Percentiles rank a stretch among this genome's conserved stretches.
Conservation (phyloP, 2,888 invertebrate species). For the Coleophora deauratella region DNA sequence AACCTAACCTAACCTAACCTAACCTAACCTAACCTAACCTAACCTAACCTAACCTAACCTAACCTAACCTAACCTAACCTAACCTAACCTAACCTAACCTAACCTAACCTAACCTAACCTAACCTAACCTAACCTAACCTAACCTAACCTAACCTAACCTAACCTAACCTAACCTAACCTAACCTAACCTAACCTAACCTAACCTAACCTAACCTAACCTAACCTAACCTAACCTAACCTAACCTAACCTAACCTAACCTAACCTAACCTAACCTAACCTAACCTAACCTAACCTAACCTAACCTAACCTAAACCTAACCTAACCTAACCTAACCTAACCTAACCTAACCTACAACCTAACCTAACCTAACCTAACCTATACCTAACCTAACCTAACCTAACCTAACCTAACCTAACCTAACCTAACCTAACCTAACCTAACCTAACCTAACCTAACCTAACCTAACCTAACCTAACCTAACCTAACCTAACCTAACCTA, state of each 20-base stretch:
- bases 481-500: slow-evolving; percentile 16
- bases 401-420: slow-evolving; percentile 19
- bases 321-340: slow-evolving; percentile 21
- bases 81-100: slow-evolving; percentile 4
- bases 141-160: slow-evolving; percentile 6
- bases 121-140: slow-evolving; percentile 5
- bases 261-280: slow-evolving; percentile 11
- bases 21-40: slow-evolving; percentile 10
- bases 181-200: slow-evolving; percentile 8
- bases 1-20: slow-evolving; percentile 12
- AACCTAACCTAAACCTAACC: too few species aligned
- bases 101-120: slow-evolving; percentile 5
- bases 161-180: slow-evolving; percentile 5
- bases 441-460: slow-evolving; percentile 16
- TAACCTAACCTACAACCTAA: slow-evolving; percentile 18
- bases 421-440: slow-evolving; percentile 15
- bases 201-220: slow-evolving; percentile 8
- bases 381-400: slow-evolving; percentile 18
- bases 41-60: slow-evolving; percentile 11
- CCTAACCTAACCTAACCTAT: too few species aligned
- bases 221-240: slow-evolving; percentile 5
- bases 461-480: slow-evolving; percentile 16
- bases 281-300: slow-evolving; percentile 25
- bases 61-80: slow-evolving; percentile 10
- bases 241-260: slow-evolving; percentile 11